Conservation (phyloP, 2,113 vertebrate species). For the Dendropsophus ebraccatus region DNA sequence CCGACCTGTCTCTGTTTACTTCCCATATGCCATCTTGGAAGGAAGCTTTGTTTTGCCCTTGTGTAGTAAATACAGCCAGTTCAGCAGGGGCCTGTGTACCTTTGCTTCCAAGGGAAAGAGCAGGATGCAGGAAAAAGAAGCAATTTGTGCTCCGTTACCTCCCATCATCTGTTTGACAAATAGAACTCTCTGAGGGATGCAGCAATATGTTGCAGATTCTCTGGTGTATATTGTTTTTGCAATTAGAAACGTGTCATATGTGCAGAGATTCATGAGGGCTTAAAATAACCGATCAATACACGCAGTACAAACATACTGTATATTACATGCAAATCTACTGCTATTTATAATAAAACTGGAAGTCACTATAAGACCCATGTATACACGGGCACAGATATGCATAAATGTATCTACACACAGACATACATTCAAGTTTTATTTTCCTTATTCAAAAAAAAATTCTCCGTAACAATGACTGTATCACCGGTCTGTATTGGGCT, state of each 20-base stretch:
- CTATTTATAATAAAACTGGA: background rate
- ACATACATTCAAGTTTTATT: background rate
- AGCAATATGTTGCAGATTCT: slow-evolving; percentile 12
- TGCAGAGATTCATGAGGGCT: background rate
- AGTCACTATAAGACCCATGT: background rate
- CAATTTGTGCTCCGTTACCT: slow-evolving; percentile 35
- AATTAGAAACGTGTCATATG: slow-evolving; percentile 32
- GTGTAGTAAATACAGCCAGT: slow-evolving; percentile 41
- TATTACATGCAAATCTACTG: background rate
- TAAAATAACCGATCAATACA: background rate
- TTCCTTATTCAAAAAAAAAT: background rate
- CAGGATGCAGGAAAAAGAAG: slow-evolving; percentile 17
- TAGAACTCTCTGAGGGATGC: slow-evolving; percentile 25
- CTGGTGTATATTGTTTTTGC: slow-evolving; percentile 36
- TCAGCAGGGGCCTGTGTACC: slow-evolving; percentile 16
- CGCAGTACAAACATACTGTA: background rate
- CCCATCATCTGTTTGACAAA: slow-evolving; percentile 35
- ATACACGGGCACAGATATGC: background rate
- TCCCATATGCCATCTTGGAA: slow-evolving; percentile 48
- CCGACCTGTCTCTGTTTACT: slow-evolving; percentile 14
- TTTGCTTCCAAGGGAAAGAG: slow-evolving; percentile 28
- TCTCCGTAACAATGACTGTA: background rate
- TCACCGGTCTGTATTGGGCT: background rate
- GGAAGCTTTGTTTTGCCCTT: slow-evolving; percentile 23
- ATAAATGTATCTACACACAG: background rate